These are phyloP conservation scores for Gonocerus acuteangulatus DNA, from an alignment of 2,888 invertebrate species.

Conservation along the genomic window DNA sequence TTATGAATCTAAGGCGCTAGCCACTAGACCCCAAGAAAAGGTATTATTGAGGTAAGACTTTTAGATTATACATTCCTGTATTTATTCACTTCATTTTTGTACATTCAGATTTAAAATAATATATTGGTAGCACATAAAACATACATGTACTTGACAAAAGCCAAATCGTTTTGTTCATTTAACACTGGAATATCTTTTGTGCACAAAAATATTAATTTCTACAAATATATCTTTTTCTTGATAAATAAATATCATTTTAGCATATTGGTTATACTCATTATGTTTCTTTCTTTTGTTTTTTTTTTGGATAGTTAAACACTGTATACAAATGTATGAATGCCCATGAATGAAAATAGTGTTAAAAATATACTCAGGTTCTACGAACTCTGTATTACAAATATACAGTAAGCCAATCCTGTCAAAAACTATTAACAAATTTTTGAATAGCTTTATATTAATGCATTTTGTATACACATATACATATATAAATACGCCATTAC, in stretches of 20 bases:
- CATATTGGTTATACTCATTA: not conserved
- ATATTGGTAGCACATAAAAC: slow-evolving; percentile 25
- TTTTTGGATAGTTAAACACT: not conserved
- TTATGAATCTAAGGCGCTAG: too few species aligned
- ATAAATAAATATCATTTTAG: slow-evolving; percentile 5
- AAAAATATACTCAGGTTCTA: slow-evolving; percentile 17
- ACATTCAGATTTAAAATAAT: slow-evolving; percentile 25
- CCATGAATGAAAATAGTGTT: slow-evolving; percentile 13
- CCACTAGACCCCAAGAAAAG: too few species aligned
- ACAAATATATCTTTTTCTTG: not conserved
- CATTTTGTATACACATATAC: slow-evolving; percentile 15
- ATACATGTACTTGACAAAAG: slow-evolving; percentile 17
- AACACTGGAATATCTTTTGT: slow-evolving; percentile 1
- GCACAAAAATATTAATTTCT: slow-evolving; percentile 16
- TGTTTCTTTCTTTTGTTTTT: not conserved
- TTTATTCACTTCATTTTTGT: slow-evolving; percentile 16
- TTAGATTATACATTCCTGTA: slow-evolving; percentile 16
- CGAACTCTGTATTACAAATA: slow-evolving; percentile 16
- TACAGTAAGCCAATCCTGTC: slow-evolving; percentile 22
- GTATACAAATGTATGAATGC: not conserved
- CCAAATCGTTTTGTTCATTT: slow-evolving; percentile 11
- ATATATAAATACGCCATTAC: slow-evolving; percentile 18
- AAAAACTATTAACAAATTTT: slow-evolving; percentile 16
- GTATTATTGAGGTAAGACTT: too few species aligned
- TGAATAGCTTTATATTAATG: slow-evolving; percentile 6